Base-by-base conservation (phyloP, 2,797 vertebrate genomes). In the Mus minutoides region DNA sequence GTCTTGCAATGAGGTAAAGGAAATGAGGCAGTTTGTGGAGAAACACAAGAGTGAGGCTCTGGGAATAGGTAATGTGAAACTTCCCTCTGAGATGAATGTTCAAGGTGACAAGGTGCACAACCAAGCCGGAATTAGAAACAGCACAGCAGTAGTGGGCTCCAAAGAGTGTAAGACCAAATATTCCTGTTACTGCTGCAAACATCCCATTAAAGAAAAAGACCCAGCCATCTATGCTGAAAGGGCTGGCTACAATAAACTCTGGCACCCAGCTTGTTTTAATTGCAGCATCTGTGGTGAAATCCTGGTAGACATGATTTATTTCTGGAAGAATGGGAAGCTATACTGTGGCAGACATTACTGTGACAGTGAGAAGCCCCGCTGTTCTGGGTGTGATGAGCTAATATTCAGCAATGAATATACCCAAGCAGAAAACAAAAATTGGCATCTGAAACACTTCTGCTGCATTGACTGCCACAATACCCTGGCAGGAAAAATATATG, bases 401-500 rank as follows among this genome's bases (percentile, higher is more conserved):
- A 99, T 99, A 98, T 99, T 99, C 98, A 99, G 99, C 98, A 99
- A 99, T 8, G 99, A 99, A 98, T 99, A 99, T 97, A 99, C 99
- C 37, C 99, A 99, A 94, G 99, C 99, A 0, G 99, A 99, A 97
- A 99, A 98, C 58, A 99, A 99, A 84, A 99, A 99, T 96, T 99
- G 99, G 99, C 99, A 99, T 92, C 99, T 99, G 98, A 99, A 99
- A 96, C 99, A 99, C 97, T 99, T 99, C 98, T 99, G 99, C 98
- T 99, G 99, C 80, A 99, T 99, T 88, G 99, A 99, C n/a, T 99
- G 99, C 49, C 99, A 99, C 97, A 99, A 98, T 29, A 98, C 99
- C 93, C 98, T 99, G 76, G 99, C 99, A 13, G 99, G 99, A 71
- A 99, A 99, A 96, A 99, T 99, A 31, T 99, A 99, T 0, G 99